Evolutionary conservation across 2,888 invertebrate species (phyloP), one percentile per base, ranked within the genome.

Genomic region (Zhuqinia jingwanae): DNA sequence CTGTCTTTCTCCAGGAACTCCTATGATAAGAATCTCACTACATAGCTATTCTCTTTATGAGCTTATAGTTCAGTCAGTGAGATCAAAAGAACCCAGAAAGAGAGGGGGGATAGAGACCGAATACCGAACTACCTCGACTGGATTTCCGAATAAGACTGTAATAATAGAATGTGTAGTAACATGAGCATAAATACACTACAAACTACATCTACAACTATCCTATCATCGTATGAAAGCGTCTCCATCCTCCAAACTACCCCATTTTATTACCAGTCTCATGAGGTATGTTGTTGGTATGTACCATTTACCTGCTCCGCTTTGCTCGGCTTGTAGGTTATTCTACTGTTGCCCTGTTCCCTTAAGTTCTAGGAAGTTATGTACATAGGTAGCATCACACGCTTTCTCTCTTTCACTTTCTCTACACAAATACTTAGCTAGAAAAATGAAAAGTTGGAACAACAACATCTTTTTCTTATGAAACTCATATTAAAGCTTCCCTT

Each of bases 61-160:
- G n/a, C 36, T 17, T 22, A 58, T 22, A 36, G 36, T 8, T 36
- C 36, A 36, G 36, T 36, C 36, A 36, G 36, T 36, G 5, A 36
- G 36, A 36, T 36, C 36, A 36, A 36, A 36, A 36, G 36, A 3
- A 36, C 36, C 36, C 36, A 36, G 36, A 36, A n/a, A n/a, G n/a
- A n/a, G n/a, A n/a, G n/a, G n/a, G n/a, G n/a, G n/a, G n/a, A n/a
- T n/a, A n/a, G 5, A 63, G n/a, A 63, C 53, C 58, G 22, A 58
- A n/a, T 5, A 27, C 78, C 78, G 78, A 78, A 45, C 30, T 27
- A 60, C 63, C 78, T 78, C 78, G 78, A 78, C 60, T 63, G 30
- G 27, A 30, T 63, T 63, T 78, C 78, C 78, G 78, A 78, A 60
- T 36, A 22, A 27, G 53, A 2, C 17, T 53, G n/a, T 42, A 27